These are phyloP conservation scores for Myotis lucifugus DNA, from an alignment of 2,113 vertebrate genomes.

Conservation along the genomic window DNA sequence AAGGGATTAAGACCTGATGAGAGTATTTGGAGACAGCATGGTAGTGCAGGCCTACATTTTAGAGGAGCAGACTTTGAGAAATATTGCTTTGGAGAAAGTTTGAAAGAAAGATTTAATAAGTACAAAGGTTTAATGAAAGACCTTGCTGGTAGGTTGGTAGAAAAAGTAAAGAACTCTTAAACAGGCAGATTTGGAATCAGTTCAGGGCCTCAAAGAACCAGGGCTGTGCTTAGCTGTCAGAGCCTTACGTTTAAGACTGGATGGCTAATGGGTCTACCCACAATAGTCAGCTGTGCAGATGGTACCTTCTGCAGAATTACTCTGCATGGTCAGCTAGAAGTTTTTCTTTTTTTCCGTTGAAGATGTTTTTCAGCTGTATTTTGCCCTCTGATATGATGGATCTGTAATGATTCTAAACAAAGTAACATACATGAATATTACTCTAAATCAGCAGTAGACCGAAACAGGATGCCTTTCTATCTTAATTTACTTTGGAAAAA, in stretches of 20 bases:
- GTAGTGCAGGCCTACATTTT: background rate
- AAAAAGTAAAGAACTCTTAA: background rate
- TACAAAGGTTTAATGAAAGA: background rate
- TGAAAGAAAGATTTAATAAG: background rate
- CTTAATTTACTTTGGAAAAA: slow-evolving; percentile 16
- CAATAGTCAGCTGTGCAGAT: background rate
- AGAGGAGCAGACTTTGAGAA: background rate
- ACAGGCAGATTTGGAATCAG: background rate
- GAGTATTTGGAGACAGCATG: background rate
- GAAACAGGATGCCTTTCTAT: background rate
- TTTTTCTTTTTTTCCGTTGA: background rate
- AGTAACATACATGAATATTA: background rate
- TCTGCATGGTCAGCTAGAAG: background rate
- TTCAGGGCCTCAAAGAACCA: background rate
- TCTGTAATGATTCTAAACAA: background rate
- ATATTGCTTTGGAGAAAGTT: background rate
- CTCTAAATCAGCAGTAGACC: background rate
- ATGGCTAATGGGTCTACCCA: background rate
- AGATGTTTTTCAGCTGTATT: slow-evolving; percentile 32
- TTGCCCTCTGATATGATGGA: background rate
- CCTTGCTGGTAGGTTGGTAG: background rate
- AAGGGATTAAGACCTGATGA: background rate
- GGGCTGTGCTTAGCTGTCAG: background rate
- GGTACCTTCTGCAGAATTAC: background rate
- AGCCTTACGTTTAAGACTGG: background rate